Evolutionary conservation across 2,888 invertebrate genomes (phyloP).

Genomic region (Onchidella celtica): DNA sequence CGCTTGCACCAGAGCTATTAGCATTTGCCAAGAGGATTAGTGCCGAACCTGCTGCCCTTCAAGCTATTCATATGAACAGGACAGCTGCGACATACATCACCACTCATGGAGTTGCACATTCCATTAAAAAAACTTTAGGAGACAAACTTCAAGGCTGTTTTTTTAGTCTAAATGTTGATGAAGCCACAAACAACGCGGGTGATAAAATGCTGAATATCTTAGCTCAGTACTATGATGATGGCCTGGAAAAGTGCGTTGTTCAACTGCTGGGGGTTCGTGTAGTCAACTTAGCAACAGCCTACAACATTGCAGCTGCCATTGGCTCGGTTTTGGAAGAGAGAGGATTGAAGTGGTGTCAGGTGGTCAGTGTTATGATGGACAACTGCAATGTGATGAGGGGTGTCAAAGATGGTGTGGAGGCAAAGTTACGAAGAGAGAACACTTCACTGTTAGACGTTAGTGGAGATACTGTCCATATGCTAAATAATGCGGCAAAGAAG

Average conservation of each 20-base stretch:
- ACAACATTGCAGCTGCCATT: conserved; percentile 6
- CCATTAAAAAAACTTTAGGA: neutral
- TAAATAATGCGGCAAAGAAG: conserved; percentile 24
- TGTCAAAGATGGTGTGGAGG: conserved; percentile 10
- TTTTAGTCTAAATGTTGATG: conserved; percentile 28
- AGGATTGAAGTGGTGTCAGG: neutral
- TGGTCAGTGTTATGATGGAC: conserved; percentile 16
- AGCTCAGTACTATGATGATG: conserved; percentile 24
- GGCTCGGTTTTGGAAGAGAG: neutral
- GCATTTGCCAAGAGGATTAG: no score
- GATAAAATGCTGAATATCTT: conserved; percentile 24
- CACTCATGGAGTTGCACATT: no score
- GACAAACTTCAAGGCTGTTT: neutral
- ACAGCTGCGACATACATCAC: no score
- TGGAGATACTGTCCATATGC: conserved; percentile 25
- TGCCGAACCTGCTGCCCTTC: no score
- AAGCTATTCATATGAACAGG: no score
- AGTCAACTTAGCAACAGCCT: conserved; percentile 17
- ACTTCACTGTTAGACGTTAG: conserved; percentile 15
- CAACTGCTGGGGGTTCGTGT: conserved; percentile 1
- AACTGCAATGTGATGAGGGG: conserved; percentile 23
- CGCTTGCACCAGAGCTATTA: no score
- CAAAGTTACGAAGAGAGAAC: neutral
- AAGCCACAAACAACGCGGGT: conserved; percentile 6
- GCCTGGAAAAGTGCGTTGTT: neutral